phyloP scores from a whole-genome alignment of 2,113 vertebrate species.

The Macrotus californicus region DNA sequence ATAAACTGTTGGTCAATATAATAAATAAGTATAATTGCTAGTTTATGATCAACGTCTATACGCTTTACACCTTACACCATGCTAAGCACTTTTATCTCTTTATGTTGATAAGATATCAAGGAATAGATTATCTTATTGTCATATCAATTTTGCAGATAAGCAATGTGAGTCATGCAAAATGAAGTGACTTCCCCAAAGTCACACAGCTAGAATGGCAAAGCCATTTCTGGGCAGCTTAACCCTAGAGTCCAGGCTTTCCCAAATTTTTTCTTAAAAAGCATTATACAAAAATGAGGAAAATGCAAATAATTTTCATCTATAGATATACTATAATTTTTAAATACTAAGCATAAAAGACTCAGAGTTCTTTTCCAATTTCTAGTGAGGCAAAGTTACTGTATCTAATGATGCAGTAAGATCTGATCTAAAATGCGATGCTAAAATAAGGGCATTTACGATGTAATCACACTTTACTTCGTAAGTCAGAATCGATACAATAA shows the following conservation, averaged over 20 bases:
- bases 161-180: not conserved
- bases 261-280: not conserved
- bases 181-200: not conserved
- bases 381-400: not conserved
- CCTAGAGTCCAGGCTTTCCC: not conserved
- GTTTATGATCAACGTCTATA: not conserved
- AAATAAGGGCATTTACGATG: not conserved
- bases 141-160: not conserved
- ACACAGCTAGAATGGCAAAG: not conserved
- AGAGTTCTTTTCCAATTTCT: not conserved
- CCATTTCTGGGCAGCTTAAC: not conserved
- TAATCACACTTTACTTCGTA: not conserved
- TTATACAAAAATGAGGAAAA: conserved; percentile 10
- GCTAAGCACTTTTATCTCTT: not conserved
- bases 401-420: not conserved
- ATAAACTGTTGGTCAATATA: not conserved
- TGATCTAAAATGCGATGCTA: not conserved
- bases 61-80: not conserved
- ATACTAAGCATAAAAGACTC: not conserved
- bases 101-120: not conserved
- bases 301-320: conserved; percentile 11
- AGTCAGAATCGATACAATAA: not conserved
- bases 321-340: not conserved
- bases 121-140: not conserved
- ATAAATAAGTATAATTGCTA: not conserved